A percentile compares a stretch with the other conserved stretches of the same genome.
Conservation (phyloP, 1,140 invertebrate species). For the Augochlora pura region DNA sequence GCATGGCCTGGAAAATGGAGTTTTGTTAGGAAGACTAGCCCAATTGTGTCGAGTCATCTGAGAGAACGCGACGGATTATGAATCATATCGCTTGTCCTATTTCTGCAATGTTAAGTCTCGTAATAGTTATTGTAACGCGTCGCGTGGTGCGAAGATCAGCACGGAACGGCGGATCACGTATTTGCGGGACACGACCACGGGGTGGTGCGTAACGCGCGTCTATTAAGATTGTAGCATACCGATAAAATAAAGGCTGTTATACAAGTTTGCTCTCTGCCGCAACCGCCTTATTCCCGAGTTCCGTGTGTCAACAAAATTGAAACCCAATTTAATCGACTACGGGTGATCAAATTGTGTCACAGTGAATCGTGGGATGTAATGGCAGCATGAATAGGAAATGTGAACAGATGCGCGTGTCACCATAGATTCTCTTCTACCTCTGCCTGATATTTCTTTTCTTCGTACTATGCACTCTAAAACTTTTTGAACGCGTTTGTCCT, state of each 20-base stretch:
- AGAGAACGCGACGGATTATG: conserved; percentile 33
- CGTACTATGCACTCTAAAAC: too few species aligned
- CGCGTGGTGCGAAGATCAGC: not conserved
- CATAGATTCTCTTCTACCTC: too few species aligned
- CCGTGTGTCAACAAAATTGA: too few species aligned
- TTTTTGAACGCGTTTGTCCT: too few species aligned
- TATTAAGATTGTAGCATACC: conserved; percentile 63
- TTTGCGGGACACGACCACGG: conserved; percentile 23
- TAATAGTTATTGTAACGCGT: conserved; percentile 37
- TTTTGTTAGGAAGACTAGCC: not conserved
- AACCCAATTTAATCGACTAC: too few species aligned
- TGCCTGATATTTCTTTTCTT: too few species aligned
- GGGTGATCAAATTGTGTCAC: too few species aligned
- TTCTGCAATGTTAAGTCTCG: conserved; percentile 36
- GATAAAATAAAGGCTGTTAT: conserved; percentile 77
- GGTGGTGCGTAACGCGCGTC: conserved; percentile 17
- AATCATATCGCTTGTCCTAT: conserved; percentile 51
- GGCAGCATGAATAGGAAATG: too few species aligned
- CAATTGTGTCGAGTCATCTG: too few species aligned
- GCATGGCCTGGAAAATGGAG: not conserved
- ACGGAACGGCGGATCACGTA: not conserved
- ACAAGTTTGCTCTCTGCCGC: conserved; percentile 58
- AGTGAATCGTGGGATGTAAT: too few species aligned
- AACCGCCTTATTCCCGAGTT: not conserved
- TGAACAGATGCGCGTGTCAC: too few species aligned